Percentiles rank a stretch among this genome's conserved stretches.
Conservation (phyloP, 2,888 invertebrate genomes). For the Thalpophila matura region DNA sequence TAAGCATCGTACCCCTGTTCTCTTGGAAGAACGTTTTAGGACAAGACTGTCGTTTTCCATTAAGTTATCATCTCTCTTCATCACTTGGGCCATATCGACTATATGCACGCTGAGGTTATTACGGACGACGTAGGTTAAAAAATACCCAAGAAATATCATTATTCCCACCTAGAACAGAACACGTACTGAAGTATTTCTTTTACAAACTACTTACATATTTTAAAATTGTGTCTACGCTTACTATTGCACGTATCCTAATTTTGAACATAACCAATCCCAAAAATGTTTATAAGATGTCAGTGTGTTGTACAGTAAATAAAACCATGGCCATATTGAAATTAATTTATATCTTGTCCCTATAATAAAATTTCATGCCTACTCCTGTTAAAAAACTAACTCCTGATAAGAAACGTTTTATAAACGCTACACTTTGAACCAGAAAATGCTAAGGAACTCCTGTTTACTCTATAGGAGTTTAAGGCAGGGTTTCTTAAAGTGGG, state of each 20-base stretch:
- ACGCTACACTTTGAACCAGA: too few species aligned
- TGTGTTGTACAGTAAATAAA: slow-evolving; percentile 18
- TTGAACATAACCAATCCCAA: slow-evolving; percentile 73
- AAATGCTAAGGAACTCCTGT: too few species aligned
- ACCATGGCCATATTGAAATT: slow-evolving; percentile 66
- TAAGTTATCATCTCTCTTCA: slow-evolving; percentile 59
- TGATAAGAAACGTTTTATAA: background rate
- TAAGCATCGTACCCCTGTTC: slow-evolving; percentile 58
- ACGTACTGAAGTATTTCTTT: background rate
- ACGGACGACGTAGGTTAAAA: slow-evolving; percentile 81
- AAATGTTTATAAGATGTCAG: slow-evolving; percentile 45
- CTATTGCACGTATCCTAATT: slow-evolving; percentile 83
- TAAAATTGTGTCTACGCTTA: slow-evolving; percentile 66
- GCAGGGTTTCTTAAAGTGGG: too few species aligned
- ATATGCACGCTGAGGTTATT: slow-evolving; percentile 87
- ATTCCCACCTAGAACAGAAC: slow-evolving; percentile 80
- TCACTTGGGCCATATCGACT: slow-evolving; percentile 81
- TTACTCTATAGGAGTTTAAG: too few species aligned
- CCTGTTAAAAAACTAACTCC: background rate
- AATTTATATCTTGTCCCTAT: background rate
- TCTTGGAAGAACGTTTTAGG: slow-evolving; percentile 6
- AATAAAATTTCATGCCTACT: background rate
- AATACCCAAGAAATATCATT: slow-evolving; percentile 91
- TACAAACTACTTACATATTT: background rate
- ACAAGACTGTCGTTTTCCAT: background rate